Evolutionary conservation across 2,888 invertebrate species (phyloP), one percentile per base, ranked within the genome.

Genomic region (Hyalella azteca): DNA sequence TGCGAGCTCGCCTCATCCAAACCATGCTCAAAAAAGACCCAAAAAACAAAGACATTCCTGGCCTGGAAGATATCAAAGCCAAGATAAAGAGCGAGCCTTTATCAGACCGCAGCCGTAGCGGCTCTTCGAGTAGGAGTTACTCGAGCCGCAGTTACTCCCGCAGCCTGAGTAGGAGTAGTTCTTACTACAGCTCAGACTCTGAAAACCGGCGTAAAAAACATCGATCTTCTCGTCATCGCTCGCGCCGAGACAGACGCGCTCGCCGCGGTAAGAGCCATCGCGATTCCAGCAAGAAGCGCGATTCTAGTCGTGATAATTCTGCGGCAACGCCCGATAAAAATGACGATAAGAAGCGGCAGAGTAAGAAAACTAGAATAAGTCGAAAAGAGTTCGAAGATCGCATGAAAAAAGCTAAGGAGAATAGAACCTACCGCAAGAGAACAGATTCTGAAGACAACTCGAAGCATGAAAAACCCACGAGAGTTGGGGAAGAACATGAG

Each of bases 1-100:
- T 89, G 88, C 87, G 89, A 78, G 89, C 89, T 0, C 85, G 87
- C 73, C 89, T 89, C 22, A 89, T 89, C 77, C 88, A 89, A 81
- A 88, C 89, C 19, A 87, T 89, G 86, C 86, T 89, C 39, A 87
- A 87, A 79, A 87, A 86, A 54, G 87, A 78, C 45, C 66, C 60
- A 0, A 73, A 80, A 54, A 78, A 81, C 59, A 59, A 82, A 81
- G 78, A 79, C 78, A 78, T 80, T 78, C 36, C 80, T 73, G 13
- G 73, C 78, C 7, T 79, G 75, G 79, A 79, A 2, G 54, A 32
- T 15, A 48, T 29, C 32, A 78, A 59, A n/a, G 78, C 41, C n/a
- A 75, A 73, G 39, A 73, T 79, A 7, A 79, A 79, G 29, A 66
- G 66, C 29, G 79, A 79, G 39, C 79, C 79, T 48, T 29, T 73